Base-by-base conservation (phyloP, 2,888 invertebrate genomes). In the Lasioglossum oenotherae region DNA sequence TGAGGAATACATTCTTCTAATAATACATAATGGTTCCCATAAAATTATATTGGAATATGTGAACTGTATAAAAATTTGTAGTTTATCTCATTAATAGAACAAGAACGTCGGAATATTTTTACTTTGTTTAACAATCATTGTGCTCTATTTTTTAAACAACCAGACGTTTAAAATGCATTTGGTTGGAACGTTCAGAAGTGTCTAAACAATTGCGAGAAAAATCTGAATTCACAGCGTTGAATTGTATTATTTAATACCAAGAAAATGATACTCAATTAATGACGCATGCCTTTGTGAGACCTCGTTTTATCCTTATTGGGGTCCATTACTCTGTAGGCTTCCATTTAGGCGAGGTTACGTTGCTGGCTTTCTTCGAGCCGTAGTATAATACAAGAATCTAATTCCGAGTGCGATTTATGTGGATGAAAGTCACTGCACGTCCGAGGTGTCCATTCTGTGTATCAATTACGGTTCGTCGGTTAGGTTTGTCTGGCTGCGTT, bases 281-380 rank as follows among this genome's bases (percentile, higher is more conserved):
- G 67, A 67, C 67, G 35, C 35, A 19, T 23, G 64, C 2, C 31
- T 76, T 53, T 76, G 67, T 81, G 67, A 76, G 76, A 77, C 73
- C 67, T 67, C 81, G 81, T 76, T 67, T 91, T 91, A 67, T 77
- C 73, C 57, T 74, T 81, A 81, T 83, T 77, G 76, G 41, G 44
- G 27, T 44, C 67, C 90, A 88, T 86, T 92, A 81, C 88, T 84
- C 90, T 92, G 92, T 81, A 92, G 91, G 92, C 92, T 93, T 93
- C 93, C 90, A 88, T 79, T 82, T 82, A 75, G 80, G 71, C 72
- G 67, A 77, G 67, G 53, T 67, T 53, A 57, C 49, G 80, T 41
- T 46, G 74, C 31, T 49, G 69, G 53, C 75, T 67, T 83, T 78
- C 72, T 41, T 76, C 87, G 78, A 27, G 49, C 46, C 23, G 23